Evolutionary conservation across 2,888 invertebrate species (phyloP).

Genomic region (Archips crataeganus): DNA sequence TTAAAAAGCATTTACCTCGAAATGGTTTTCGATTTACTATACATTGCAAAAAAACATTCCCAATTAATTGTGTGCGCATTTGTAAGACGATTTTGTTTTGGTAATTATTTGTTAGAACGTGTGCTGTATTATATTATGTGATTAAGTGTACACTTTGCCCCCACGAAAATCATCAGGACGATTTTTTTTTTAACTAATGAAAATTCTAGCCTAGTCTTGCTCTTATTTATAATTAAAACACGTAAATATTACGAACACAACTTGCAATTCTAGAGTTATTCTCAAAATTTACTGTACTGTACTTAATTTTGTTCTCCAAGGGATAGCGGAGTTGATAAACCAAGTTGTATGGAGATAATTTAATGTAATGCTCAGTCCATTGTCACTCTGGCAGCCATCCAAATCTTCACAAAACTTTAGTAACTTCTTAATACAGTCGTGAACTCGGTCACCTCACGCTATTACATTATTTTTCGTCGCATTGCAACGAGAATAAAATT

Average conservation of each 20-base stretch:
- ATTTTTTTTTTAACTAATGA: no score
- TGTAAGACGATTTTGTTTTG: no score
- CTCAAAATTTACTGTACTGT: not conserved
- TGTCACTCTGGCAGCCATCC: slow-evolving; percentile 46
- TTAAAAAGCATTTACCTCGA: no score
- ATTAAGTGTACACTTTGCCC: no score
- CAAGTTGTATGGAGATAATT: slow-evolving; percentile 42
- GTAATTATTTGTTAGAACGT: no score
- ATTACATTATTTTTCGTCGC: slow-evolving; percentile 20
- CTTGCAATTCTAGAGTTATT: not conserved
- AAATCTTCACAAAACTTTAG: slow-evolving; percentile 28
- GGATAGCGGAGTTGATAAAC: not conserved
- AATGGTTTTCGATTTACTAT: no score
- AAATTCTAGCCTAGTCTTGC: no score
- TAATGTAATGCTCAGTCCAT: slow-evolving; percentile 46
- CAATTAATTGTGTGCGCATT: no score
- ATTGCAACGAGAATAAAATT: slow-evolving; percentile 2
- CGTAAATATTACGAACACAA: not conserved
- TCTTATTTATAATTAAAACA: not conserved
- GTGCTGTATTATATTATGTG: no score
- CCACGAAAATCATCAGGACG: no score
- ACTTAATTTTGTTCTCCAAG: not conserved
- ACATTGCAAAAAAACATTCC: no score
- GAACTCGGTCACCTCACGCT: slow-evolving; percentile 12
- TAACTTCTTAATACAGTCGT: slow-evolving; percentile 36